A percentile compares a stretch with the other conserved stretches of the same genome.
phyloP scores from a whole-genome alignment of 2,797 vertebrate species.

The Bradypodion ventrale region DNA sequence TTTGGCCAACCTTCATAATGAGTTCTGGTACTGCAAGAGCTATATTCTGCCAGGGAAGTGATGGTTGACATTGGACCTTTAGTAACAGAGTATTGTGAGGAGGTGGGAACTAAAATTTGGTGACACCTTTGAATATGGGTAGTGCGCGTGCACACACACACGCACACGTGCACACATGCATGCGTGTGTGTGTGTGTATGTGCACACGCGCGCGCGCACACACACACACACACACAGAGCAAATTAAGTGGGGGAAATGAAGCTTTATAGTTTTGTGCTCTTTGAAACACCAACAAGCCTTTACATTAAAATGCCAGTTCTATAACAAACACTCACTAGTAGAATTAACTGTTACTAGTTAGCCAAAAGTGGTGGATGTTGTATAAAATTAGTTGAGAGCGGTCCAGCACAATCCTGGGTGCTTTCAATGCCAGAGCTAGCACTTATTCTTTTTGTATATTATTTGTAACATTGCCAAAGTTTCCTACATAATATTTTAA shows the following conservation, averaged over 20 bases:
- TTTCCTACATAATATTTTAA: slow-evolving; percentile 8
- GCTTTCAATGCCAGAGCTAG: background rate
- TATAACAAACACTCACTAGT: background rate
- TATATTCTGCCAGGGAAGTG: background rate
- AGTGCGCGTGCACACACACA: too few relatives aligned
- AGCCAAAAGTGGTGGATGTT: background rate
- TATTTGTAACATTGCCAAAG: slow-evolving; percentile 13
- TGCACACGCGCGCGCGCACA: too few relatives aligned
- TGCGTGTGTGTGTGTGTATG: too few relatives aligned
- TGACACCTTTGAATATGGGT: background rate
- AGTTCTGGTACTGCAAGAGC: background rate
- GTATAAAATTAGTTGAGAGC: background rate
- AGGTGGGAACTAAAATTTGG: background rate
- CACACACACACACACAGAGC: background rate
- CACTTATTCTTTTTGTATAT: background rate
- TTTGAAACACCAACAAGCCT: background rate
- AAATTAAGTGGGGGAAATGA: background rate
- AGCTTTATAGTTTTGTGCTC: background rate
- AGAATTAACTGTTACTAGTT: background rate
- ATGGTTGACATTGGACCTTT: background rate
- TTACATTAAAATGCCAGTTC: background rate
- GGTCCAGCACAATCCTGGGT: background rate
- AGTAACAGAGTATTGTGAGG: background rate
- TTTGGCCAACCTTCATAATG: background rate
- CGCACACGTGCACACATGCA: too few relatives aligned